These are phyloP conservation scores for Ophraella communa DNA, from an alignment of 2,888 invertebrate genomes.

Conservation along the genomic window DNA sequence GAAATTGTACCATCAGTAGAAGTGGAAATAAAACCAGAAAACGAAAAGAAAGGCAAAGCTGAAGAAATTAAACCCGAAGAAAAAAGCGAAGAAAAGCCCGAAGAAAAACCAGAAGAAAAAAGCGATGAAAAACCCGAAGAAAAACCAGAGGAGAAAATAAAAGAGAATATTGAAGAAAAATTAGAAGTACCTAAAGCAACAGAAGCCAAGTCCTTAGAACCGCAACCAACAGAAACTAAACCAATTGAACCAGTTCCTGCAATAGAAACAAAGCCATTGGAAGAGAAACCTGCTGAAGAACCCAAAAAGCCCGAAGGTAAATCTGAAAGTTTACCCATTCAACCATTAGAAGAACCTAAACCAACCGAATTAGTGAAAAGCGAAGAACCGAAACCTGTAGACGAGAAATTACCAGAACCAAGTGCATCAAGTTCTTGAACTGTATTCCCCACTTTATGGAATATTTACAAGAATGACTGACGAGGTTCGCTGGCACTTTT, in stretches of 20 bases:
- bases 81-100: conserved; percentile 51
- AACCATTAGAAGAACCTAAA: conserved; percentile 40
- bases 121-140: no score
- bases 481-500: conserved; percentile 57
- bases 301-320: conserved; percentile 53
- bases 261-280: conserved; percentile 16
- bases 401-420: conserved; percentile 48
- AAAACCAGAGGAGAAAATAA: background rate
- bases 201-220: conserved; percentile 14
- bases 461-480: conserved; percentile 42
- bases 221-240: conserved; percentile 25
- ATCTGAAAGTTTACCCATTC: conserved; percentile 39
- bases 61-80: conserved; percentile 35
- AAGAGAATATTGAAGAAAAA: conserved; percentile 5
- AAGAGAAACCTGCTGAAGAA: conserved; percentile 37
- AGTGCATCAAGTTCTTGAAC: conserved; percentile 54
- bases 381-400: conserved; percentile 41
- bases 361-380: conserved; percentile 47
- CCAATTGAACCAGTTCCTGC: conserved; percentile 27
- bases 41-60: conserved; percentile 44
- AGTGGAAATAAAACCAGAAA: conserved; percentile 31
- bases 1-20: conserved; percentile 20
- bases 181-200: conserved; percentile 16
- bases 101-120: conserved; percentile 27
- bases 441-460: background rate